Conservation (phyloP, 2,888 invertebrate genomes). For the Calameuta idolon region DNA sequence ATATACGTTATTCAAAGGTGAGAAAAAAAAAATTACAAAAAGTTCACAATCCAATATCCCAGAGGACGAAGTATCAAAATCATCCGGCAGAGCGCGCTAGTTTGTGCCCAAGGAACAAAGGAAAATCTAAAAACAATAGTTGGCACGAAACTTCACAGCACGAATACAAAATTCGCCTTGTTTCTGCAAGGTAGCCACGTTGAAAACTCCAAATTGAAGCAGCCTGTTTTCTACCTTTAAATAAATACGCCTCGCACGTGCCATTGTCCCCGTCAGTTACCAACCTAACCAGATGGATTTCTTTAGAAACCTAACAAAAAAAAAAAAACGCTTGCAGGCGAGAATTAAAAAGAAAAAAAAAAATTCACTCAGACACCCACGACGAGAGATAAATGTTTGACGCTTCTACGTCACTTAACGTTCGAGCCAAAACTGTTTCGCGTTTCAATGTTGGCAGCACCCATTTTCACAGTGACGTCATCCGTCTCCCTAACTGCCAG, state of each 20-base stretch:
- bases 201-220: not conserved
- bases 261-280: not conserved
- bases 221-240: not conserved
- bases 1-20: no score
- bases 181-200: not conserved
- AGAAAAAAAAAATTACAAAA: no score
- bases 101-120: not conserved
- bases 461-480: not conserved
- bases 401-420: not conserved
- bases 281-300: not conserved
- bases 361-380: not conserved
- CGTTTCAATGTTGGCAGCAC: not conserved
- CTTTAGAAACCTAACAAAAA: not conserved
- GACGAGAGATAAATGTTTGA: not conserved
- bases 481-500: not conserved
- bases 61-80: not conserved
- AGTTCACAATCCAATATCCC: not conserved
- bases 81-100: not conserved
- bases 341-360: not conserved
- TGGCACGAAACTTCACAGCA: not conserved
- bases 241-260: not conserved
- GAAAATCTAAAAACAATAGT: not conserved
- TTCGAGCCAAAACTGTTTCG: not conserved
- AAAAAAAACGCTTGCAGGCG: no score
- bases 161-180: not conserved